Conservation (phyloP, 2,888 invertebrate species). For the Chymomyza fuscimana region DNA sequence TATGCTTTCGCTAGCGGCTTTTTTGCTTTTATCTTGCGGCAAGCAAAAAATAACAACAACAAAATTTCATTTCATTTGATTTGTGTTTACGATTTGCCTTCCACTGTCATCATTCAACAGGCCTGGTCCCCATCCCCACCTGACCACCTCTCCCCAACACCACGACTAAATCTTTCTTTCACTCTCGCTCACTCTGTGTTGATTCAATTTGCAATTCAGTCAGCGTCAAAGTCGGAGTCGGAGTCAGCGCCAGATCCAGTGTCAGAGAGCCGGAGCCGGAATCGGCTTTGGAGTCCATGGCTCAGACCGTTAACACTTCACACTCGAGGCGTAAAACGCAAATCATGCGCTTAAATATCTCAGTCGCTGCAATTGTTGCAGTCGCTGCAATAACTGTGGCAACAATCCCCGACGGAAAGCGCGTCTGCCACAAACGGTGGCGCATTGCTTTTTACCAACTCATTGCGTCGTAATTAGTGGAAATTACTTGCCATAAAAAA, state of each 20-base stretch:
- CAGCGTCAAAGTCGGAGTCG: neutral
- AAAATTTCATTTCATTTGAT: constrained; percentile 58
- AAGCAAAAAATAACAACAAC: neutral
- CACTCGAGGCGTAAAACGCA: constrained; percentile 51
- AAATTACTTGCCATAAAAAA: constrained; percentile 66
- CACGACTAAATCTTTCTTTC: neutral
- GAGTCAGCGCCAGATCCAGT: neutral
- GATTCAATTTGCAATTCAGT: constrained; percentile 52
- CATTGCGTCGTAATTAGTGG: constrained; percentile 72
- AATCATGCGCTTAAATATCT: constrained; percentile 59
- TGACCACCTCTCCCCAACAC: too few species aligned
- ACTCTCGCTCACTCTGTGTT: neutral
- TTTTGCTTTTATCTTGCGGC: neutral
- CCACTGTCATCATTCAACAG: neutral
- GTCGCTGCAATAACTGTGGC: constrained; percentile 12
- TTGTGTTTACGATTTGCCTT: constrained; percentile 59
- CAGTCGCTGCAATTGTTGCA: constrained; percentile 24
- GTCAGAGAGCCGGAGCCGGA: neutral
- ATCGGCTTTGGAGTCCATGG: neutral
- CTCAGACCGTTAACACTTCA: constrained; percentile 39
- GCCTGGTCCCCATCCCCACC: too few species aligned
- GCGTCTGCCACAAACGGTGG: constrained; percentile 22
- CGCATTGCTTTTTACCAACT: constrained; percentile 62
- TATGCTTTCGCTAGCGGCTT: neutral
- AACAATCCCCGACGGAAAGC: constrained; percentile 5